Evolutionary conservation across 2,797 vertebrate genomes (phyloP), one percentile per base, ranked within the genome.

Genomic region (Columba guinea): DNA sequence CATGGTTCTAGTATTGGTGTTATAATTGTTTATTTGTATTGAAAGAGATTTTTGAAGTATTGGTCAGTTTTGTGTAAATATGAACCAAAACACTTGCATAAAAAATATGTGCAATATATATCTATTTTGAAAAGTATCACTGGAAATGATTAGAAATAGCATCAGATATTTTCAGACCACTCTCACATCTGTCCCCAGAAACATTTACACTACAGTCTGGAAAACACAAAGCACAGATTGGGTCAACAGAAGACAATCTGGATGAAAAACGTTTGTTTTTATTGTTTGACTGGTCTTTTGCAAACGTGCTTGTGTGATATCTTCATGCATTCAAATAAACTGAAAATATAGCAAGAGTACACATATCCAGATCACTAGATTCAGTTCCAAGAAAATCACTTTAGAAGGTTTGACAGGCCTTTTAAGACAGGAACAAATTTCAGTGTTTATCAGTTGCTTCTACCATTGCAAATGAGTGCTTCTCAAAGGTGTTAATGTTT

Each of bases 221-320:
- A 95, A 95, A 93, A 68, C 44, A 58, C 39, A 83, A 71, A 90
- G 68, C 84, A 94, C 95, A 95, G 93, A 92, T 87, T 95, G 93
- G 93, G 91, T 94, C 95, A 97, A 90, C 80, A 96, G 83, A 84
- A 94, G 86, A 89, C 83, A 94, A 74, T 93, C 91, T 96, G 93
- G 85, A 87, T 39, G 90, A 84, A 34, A 70, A 84, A 94, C 86
- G 93, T 80, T 95, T 94, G 74, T 34, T 95, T 95, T 95, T 51
- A 68, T 84, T 95, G 92, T 94, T 96, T 95, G 80, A 84, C 22
- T 82, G 77, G 87, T 89, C 87, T 85, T 84, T 94, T 87, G 56
- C 74, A 91, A 93, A 96, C 95, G 94, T 94, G 77, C 32, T 88
- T 9, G 5, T 89, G 64, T 7, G 7, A 22, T 76, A 30, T 83